Percentiles rank a stretch among this genome's conserved stretches.
Evolutionary conservation across 2,888 invertebrate genomes (phyloP).

Genomic region (Sphaeridia pumilis): DNA sequence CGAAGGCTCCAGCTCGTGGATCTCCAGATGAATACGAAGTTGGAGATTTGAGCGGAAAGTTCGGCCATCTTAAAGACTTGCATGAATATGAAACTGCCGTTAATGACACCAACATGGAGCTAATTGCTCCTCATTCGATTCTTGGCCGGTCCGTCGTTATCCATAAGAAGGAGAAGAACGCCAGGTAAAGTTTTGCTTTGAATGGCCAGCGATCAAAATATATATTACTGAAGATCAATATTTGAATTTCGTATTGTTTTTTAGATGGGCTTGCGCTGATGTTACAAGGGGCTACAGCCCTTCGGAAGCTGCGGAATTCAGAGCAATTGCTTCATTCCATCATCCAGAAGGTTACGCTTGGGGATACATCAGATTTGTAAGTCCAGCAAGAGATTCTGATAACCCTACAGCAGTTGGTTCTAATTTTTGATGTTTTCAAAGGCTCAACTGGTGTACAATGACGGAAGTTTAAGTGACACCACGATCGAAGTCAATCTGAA

Average conservation of each 20-base stretch:
- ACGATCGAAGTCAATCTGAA: slow-evolving; percentile 75
- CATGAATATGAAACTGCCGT: slow-evolving; percentile 45
- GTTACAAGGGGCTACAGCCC: slow-evolving; percentile 79
- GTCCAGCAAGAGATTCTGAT: no score
- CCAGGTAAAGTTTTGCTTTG: slow-evolving; percentile 19
- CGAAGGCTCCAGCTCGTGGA: slow-evolving; percentile 54
- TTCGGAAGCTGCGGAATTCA: slow-evolving; percentile 69
- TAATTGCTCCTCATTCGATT: slow-evolving; percentile 70
- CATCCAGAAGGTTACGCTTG: slow-evolving; percentile 72
- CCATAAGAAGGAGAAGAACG: slow-evolving; percentile 51
- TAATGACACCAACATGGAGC: slow-evolving; percentile 68
- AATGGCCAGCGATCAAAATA: background rate
- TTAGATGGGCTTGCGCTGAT: slow-evolving; percentile 69
- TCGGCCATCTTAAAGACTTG: slow-evolving; percentile 59
- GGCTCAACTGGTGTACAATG: slow-evolving; percentile 75
- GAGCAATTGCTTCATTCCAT: slow-evolving; percentile 83
- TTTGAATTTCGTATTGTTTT: no score
- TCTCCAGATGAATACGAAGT: slow-evolving; percentile 76
- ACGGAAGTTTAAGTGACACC: slow-evolving; percentile 78
- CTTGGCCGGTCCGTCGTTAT: slow-evolving; percentile 77
- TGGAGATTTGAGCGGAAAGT: slow-evolving; percentile 76
- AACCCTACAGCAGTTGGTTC: no score
- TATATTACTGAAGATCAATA: background rate
- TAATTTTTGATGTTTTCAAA: no score
- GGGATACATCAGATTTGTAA: slow-evolving; percentile 73